Base-by-base conservation (phyloP, 53 echinoderm and acorn worm species). In the Paracentrotus lividus region DNA sequence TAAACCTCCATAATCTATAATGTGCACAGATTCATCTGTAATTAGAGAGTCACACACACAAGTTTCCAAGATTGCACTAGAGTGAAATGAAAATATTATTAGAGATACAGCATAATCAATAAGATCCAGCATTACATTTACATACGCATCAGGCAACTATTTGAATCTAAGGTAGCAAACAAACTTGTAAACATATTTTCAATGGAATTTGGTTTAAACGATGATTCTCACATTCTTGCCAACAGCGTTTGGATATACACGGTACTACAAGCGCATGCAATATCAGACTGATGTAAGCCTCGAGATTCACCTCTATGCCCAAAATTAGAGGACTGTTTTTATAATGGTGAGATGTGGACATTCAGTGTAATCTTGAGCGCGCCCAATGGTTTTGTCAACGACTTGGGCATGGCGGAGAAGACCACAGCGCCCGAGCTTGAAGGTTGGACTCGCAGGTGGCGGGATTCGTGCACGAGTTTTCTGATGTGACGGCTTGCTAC, bases 301-400 rank as follows among this genome's bases (percentile, higher is more conserved):
- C 94, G 93, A 49, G 93, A n/a, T n/a, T 96, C 85, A 26, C 93
- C 32, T 61, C 93, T 21, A 92, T 99, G 2, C 94, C 96, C 18
- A 15, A 2, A 3, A 93, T 96, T 96, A 72, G 96, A 23, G 92
- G 77, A 2, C 93, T 99, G 15, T 13, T 99, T n/a, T 36, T 99
- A 97, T 94, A 95, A 97, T 77, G 99, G 99, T 5, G 99, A n/a
- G n/a, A 97, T 61, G 86, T 94, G 8, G 99, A 96, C 93, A 92
- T 96, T 68, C 88, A 92, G n/a, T 99, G 99, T 84, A 97, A 96
- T 61, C 95, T 99, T 90, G 93, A 96, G 15, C 90, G 94, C 0
- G 96, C 94, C 13, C 95, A 97, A 88, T 93, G 94, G 88, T 99
- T n/a, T 99, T 84, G 96, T 96, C n/a, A 95, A 88, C 23, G 77